A percentile compares a stretch with the other conserved stretches of the same genome.
Conservation (phyloP, 2,888 invertebrate genomes). For the Apodemia duryi region DNA sequence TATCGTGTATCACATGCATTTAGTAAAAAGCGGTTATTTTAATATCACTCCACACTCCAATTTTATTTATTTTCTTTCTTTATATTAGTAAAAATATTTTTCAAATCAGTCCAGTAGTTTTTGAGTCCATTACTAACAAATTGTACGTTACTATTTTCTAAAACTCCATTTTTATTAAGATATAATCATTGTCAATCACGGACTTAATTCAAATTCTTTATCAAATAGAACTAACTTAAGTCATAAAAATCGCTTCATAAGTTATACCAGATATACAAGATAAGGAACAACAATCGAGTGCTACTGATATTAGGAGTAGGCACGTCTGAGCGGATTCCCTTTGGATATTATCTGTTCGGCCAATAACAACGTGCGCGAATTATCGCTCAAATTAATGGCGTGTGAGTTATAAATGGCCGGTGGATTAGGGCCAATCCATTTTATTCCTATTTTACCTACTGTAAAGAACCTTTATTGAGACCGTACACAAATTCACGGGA, state of each 20-base stretch:
- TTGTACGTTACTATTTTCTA: neutral
- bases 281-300: constrained; percentile 31
- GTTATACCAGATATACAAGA: constrained; percentile 26
- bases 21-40: no score
- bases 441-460: constrained; percentile 79
- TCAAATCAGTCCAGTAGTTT: no score
- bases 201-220: neutral
- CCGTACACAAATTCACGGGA: constrained; percentile 77
- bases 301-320: constrained; percentile 28
- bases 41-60: no score
- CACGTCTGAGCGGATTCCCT: constrained; percentile 24
- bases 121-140: no score
- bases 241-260: constrained; percentile 32
- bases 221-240: constrained; percentile 11
- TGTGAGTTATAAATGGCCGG: constrained; percentile 78
- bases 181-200: neutral
- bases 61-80: no score
- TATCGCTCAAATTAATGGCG: constrained; percentile 79
- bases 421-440: constrained; percentile 74
- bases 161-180: neutral
- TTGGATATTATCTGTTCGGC: constrained; percentile 40
- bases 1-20: no score
- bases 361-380: constrained; percentile 69
- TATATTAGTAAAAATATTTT: no score
- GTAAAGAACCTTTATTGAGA: constrained; percentile 77